Evolutionary conservation across 2,888 invertebrate genomes (phyloP), one percentile per base, ranked within the genome.

Genomic region (Tromatobia lineatoria): DNA sequence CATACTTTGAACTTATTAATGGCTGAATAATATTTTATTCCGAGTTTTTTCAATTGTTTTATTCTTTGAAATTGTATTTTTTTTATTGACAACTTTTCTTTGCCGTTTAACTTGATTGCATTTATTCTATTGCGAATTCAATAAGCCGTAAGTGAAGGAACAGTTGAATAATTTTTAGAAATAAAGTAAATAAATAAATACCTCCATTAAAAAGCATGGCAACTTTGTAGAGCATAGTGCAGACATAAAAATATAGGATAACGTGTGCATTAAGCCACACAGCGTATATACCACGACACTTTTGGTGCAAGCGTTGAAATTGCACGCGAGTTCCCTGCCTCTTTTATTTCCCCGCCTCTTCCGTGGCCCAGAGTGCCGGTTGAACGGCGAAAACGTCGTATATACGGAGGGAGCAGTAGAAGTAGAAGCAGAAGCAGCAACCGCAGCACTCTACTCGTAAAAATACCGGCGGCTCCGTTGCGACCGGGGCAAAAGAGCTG

Each of bases 381-480:
- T 67, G 71, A 69, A 78, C 78, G 78, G 71, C 34, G 34, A 61
- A 45, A 74, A 18, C 71, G 59, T 61, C 59, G 71, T 74, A 75
- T 38, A 64, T 38, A 61, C 34, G 6, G 29, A 75, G 57, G 13
- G 20, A 64, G 38, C 2, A 18, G 59, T 38, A 29, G 61, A 34
- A 25, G 73, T 34, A 47, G 73, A 47, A 74, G 61, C 38, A 64
- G 64, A 64, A 38, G 52, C 64, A 74, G 64, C 64, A 75, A 61
- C 61, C 61, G 75, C 64, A 75, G 75, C 75, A 75, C 85, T 85
- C 82, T 85, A 79, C 82, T 85, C 85, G 85, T 85, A 85, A 85
- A 85, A 85, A 85, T 85, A 85, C 85, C 79, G 85, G 76, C 78
- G 82, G 76, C 78, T 73, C 45, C 74, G 80, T 47, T 42, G 45